phyloP scores from a whole-genome alignment of 2,888 invertebrate species.

The Cosmopolites sordidus region DNA sequence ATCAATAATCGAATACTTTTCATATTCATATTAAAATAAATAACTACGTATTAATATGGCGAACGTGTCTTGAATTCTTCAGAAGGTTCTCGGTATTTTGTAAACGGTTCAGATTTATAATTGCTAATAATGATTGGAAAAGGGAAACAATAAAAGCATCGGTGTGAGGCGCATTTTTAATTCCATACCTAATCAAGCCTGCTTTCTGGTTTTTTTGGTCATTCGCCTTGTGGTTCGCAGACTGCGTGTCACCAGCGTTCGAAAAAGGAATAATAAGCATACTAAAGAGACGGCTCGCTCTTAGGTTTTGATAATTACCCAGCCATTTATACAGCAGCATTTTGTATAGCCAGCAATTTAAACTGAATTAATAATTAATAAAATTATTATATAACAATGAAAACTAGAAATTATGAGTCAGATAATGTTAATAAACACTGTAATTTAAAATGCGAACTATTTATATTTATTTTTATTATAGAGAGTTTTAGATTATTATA shows the following conservation, averaged over 20 bases:
- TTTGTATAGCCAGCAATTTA: no score
- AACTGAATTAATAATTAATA: no score
- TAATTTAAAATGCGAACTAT: no score
- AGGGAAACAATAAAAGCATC: constrained; percentile 16
- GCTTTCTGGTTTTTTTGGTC: background rate
- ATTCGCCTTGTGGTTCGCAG: constrained; percentile 2
- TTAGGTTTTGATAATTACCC: no score
- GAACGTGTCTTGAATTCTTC: constrained; percentile 12
- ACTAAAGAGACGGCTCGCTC: no score
- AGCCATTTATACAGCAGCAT: no score
- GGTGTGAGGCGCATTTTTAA: constrained; percentile 4
- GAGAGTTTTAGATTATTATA: no score
- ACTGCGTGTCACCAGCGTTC: constrained; percentile 13
- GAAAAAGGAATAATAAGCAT: background rate
- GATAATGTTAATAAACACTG: no score
- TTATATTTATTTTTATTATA: no score
- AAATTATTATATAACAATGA: no score
- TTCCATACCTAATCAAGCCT: background rate
- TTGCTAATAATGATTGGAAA: constrained; percentile 16
- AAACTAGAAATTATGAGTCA: no score
- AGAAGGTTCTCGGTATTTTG: constrained; percentile 8
- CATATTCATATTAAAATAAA: constrained; percentile 28
- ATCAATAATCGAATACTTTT: constrained; percentile 12
- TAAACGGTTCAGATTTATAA: constrained; percentile 8
- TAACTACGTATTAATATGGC: constrained; percentile 21